Percentiles rank a stretch among this genome's conserved stretches.
These are phyloP conservation scores for Gorsachius goisagi DNA, from an alignment of 2,113 vertebrate genomes.

Conservation along the genomic window DNA sequence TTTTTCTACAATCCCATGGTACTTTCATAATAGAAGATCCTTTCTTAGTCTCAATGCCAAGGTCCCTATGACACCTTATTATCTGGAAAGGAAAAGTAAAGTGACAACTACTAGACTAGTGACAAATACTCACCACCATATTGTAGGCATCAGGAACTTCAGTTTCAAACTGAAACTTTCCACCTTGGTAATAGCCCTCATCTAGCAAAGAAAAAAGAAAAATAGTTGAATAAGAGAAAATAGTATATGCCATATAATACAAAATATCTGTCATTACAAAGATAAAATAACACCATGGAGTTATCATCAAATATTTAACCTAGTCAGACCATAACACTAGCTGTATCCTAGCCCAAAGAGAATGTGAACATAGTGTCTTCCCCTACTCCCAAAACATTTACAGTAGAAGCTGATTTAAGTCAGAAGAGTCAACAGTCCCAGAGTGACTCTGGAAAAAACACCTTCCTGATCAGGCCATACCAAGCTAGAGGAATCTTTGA, in stretches of 20 bases:
- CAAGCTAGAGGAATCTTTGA: not conserved
- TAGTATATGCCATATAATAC: not conserved
- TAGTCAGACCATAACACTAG: not conserved
- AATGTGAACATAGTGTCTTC: accelerated
- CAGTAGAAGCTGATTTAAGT: not conserved
- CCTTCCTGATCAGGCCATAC: not conserved
- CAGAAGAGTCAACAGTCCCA: not conserved
- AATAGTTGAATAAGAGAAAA: not conserved
- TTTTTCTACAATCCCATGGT: not conserved
- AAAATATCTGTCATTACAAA: not conserved
- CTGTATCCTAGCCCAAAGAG: not conserved
- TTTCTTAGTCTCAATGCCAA: not conserved
- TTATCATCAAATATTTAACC: not conserved
- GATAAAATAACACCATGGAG: not conserved
- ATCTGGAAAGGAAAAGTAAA: not conserved
- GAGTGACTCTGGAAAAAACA: not conserved
- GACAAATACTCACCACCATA: slow-evolving; percentile 93
- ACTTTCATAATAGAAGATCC: not conserved
- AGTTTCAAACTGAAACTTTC: slow-evolving; percentile 97
- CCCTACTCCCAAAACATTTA: not conserved
- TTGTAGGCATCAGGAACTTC: slow-evolving; percentile 98
- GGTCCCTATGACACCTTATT: not conserved
- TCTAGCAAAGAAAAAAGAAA: slow-evolving; percentile 75
- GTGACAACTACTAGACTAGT: not conserved
- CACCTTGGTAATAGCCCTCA: slow-evolving; percentile 98